A percentile compares a stretch with the other conserved stretches of the same genome.
Evolutionary conservation across 2,888 invertebrate species (phyloP).

Genomic region (Tachina grossa): DNA sequence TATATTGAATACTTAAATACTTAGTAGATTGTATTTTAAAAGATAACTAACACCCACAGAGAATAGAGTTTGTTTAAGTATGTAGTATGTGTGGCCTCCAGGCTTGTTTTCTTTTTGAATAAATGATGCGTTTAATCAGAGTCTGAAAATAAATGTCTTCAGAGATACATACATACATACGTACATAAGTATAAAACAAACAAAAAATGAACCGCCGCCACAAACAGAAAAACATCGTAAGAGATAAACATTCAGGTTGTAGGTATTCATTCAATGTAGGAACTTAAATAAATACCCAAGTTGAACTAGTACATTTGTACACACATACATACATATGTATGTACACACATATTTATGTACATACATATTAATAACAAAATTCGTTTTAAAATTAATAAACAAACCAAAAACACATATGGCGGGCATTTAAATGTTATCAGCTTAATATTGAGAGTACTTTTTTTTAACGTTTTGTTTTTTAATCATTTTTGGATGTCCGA

Average conservation of each 20-base stretch:
- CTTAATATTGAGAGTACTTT: conserved; percentile 42
- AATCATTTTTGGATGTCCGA: conserved; percentile 52
- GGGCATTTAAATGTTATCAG: conserved; percentile 63
- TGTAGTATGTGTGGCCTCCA: conserved; percentile 66
- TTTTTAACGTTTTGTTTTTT: conserved; percentile 42
- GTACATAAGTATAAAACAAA: neutral
- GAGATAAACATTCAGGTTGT: conserved; percentile 4
- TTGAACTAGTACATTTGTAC: neutral
- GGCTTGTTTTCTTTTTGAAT: conserved; percentile 59
- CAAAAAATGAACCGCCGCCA: neutral
- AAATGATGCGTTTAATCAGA: conserved; percentile 64
- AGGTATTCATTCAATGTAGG: neutral
- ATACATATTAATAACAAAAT: conserved; percentile 11
- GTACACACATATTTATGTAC: neutral
- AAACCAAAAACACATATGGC: conserved; percentile 58
- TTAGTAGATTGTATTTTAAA: neutral
- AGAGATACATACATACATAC: neutral
- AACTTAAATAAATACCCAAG: conserved; percentile 53
- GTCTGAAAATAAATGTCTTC: conserved; percentile 13
- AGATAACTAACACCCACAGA: conserved; percentile 51
- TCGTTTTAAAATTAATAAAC: conserved; percentile 2
- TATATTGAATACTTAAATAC: neutral
- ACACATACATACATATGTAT: neutral
- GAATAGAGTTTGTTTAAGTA: conserved; percentile 1
- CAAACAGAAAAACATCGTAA: conserved; percentile 7